Conservation (phyloP, 2,888 invertebrate genomes). For the Drosophila cognata region DNA sequence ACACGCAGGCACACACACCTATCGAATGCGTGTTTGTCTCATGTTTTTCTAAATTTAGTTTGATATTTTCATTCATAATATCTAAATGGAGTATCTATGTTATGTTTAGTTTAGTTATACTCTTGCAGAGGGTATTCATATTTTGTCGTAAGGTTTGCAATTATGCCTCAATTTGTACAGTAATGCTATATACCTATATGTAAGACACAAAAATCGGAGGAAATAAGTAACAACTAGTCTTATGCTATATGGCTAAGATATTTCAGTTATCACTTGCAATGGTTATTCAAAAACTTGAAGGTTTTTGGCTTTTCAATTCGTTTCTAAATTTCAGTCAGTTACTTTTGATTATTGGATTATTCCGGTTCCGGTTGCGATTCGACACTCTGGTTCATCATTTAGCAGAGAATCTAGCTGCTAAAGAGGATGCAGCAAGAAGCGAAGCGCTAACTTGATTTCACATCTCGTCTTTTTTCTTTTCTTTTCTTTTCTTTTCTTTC, state of each 20-base stretch:
- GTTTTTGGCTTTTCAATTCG: neutral
- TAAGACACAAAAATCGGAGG: neutral
- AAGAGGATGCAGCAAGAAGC: neutral
- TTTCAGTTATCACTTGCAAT: neutral
- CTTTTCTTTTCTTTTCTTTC: constrained; percentile 18
- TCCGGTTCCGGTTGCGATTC: neutral
- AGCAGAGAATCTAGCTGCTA: neutral
- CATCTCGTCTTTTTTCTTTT: constrained; percentile 14
- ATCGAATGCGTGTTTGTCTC: neutral
- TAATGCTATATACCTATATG: too few species aligned
- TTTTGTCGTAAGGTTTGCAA: neutral
- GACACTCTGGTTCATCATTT: neutral
- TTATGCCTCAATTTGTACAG: neutral
- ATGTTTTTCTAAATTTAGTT: neutral
- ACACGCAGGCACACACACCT: neutral
- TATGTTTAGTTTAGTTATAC: constrained; percentile 2
- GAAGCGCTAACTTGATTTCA: neutral
- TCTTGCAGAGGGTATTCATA: neutral
- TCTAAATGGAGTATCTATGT: constrained; percentile 30
- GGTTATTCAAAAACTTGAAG: neutral
- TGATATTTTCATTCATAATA: constrained; percentile 25
- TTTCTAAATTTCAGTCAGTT: neutral
- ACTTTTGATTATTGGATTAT: neutral
- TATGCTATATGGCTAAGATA: neutral
- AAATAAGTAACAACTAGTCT: neutral